phyloP scores from a whole-genome alignment of 2,888 invertebrate species.

The Serrognathus titanus region DNA sequence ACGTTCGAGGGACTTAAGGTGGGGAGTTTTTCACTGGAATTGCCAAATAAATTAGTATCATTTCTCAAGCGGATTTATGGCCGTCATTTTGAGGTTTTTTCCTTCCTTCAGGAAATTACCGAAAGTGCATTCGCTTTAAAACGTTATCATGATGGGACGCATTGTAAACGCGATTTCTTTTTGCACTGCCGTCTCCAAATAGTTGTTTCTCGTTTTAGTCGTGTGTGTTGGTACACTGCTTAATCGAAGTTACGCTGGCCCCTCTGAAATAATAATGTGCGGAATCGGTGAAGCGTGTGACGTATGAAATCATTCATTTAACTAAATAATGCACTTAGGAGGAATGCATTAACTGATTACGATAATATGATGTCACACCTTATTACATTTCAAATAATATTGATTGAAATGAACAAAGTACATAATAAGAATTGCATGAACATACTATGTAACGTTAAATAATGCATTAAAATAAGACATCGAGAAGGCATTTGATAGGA shows the following conservation, averaged over 20 bases:
- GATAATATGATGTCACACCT: conserved; percentile 31
- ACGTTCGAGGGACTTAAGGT: conserved; percentile 29
- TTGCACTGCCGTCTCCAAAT: neutral
- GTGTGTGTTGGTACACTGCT: neutral
- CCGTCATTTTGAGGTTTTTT: conserved; percentile 41
- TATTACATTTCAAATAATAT: conserved; percentile 19
- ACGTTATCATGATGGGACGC: conserved; percentile 1
- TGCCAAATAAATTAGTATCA: conserved; percentile 46
- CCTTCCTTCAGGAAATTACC: conserved; percentile 32
- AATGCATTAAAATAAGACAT: no score
- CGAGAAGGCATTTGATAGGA: no score
- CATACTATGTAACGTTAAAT: no score
- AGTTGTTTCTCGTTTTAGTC: no score
- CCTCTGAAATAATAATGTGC: conserved; percentile 26
- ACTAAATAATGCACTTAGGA: conserved; percentile 39
- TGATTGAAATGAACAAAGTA: conserved; percentile 8
- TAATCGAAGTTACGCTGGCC: neutral
- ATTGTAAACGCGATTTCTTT: neutral
- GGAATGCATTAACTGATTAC: conserved; percentile 41
- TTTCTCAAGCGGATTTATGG: conserved; percentile 45
- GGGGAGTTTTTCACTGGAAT: conserved; percentile 41
- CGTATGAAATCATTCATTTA: conserved; percentile 33
- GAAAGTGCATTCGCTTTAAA: conserved; percentile 33
- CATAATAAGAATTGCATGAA: no score
- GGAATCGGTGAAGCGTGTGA: conserved; percentile 32